Conservation (phyloP, 2,113 vertebrate genomes). For the Stegostoma tigrinum region DNA sequence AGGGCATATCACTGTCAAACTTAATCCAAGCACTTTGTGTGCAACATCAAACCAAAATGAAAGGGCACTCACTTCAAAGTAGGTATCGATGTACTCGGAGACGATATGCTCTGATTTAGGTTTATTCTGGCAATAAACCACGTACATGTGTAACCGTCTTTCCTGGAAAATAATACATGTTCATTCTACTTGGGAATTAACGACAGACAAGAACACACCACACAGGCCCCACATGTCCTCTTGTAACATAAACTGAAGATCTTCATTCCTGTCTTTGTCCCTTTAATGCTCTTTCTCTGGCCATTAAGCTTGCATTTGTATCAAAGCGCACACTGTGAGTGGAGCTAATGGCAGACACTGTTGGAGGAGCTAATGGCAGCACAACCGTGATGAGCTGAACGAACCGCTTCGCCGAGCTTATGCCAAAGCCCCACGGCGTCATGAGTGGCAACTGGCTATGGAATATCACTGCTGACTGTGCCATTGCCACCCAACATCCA, state of each 20-base stretch:
- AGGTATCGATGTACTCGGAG: constrained; percentile 85
- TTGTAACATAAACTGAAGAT: neutral
- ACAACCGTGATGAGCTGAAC: neutral
- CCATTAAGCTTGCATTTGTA: neutral
- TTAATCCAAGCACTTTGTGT: neutral
- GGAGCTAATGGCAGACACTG: neutral
- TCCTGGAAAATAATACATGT: constrained; percentile 57
- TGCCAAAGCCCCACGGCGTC: neutral
- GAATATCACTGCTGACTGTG: neutral
- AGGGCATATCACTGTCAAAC: neutral
- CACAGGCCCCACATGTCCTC: neutral
- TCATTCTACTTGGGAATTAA: neutral
- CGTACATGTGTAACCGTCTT: constrained; percentile 84
- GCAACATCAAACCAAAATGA: neutral
- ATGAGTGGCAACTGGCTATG: neutral
- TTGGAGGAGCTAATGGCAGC: neutral
- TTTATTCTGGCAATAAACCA: constrained; percentile 92
- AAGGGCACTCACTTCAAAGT: constrained; percentile 74
- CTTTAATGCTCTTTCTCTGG: neutral
- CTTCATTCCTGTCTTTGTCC: neutral
- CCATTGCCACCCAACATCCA: neutral
- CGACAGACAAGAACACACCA: constrained; percentile 9
- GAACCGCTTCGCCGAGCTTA: neutral
- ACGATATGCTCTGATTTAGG: constrained; percentile 86
- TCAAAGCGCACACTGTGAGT: neutral